Base-by-base conservation (phyloP, 2,113 vertebrate species). In the Chaetodon auriga region DNA sequence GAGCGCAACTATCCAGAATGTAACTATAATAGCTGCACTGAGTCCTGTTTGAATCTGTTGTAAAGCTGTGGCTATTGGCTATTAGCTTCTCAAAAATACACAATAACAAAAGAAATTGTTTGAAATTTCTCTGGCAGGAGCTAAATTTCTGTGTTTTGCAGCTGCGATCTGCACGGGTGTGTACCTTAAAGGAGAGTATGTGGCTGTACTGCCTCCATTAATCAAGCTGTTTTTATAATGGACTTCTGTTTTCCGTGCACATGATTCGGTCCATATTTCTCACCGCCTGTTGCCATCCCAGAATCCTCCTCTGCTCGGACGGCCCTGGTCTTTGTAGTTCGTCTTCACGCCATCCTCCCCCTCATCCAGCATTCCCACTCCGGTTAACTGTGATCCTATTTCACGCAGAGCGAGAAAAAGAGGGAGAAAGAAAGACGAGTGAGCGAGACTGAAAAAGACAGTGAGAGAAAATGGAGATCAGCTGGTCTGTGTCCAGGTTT, bases 401-500 rank as follows among this genome's bases (percentile, higher is more conserved):
- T 86, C 85, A 92, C 66, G 58, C 79, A 80, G 81, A 60, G 55
- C 41, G 21, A 25, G 55, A 64, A 55, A 64, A 55, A 62, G 66
- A n/a, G 0, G 10, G 0, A 4, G 16, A 43, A 16, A 8, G 55
- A 48, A 5, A 51, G 23, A 57, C 35, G 36, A 55, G 10, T 5
- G 64, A 84, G 46, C 63, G 58, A 1, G 53, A 54, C 30, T 12
- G 8, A 30, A 61, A 53, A 53, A 48, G 66, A 76, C 35, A 64
- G 62, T 9, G 62, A 61, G 54, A 25, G 0, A 69, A 53, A 62
- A 43, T 4, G 19, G 43, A 74, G 64, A 80, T 71, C 61, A 19
- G 0, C 45, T 85, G 76, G 81, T 85, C 70, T 62, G 81, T 72
- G 74, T 90, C 83, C 83, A 87, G 66, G 51, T 78, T 65, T 75